Evolutionary conservation across 2,888 invertebrate species (phyloP).

Genomic region (Cinara cedri): DNA sequence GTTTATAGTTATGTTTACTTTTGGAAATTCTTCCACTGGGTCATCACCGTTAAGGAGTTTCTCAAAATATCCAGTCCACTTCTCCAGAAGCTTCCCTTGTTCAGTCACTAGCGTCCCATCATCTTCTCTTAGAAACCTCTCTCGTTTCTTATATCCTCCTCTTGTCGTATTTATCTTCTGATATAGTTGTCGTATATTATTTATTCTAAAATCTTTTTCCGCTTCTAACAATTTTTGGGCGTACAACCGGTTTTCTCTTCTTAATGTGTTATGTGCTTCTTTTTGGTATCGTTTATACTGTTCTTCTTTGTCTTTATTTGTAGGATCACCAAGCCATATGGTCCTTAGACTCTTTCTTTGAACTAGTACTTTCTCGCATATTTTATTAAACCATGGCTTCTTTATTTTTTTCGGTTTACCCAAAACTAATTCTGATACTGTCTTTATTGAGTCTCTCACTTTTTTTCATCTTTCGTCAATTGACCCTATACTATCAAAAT

Average conservation of each 20-base stretch:
- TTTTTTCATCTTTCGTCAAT: slow-evolving; percentile 27
- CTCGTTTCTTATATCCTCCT: slow-evolving; percentile 31
- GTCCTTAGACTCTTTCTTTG: slow-evolving; percentile 34
- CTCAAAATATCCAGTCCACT: slow-evolving; percentile 32
- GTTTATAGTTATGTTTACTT: background rate
- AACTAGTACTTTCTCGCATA: slow-evolving; percentile 30
- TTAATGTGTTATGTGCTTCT: slow-evolving; percentile 26
- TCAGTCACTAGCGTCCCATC: slow-evolving; percentile 22
- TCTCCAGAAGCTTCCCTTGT: slow-evolving; percentile 31
- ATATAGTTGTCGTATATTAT: slow-evolving; percentile 37
- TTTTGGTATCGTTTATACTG: slow-evolving; percentile 28
- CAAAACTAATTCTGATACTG: slow-evolving; percentile 21
- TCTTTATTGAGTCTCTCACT: slow-evolving; percentile 18
- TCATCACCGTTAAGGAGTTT: slow-evolving; percentile 32
- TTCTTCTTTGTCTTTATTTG: slow-evolving; percentile 36
- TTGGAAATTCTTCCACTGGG: slow-evolving; percentile 11
- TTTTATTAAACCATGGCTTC: slow-evolving; percentile 42
- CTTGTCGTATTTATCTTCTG: slow-evolving; percentile 35
- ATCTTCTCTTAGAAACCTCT: slow-evolving; percentile 39
- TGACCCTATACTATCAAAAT: slow-evolving; percentile 1
- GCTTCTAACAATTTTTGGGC: slow-evolving; percentile 34
- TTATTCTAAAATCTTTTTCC: slow-evolving; percentile 37
- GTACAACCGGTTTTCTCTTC: slow-evolving; percentile 28
- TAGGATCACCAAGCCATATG: slow-evolving; percentile 27
- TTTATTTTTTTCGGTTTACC: slow-evolving; percentile 26